phyloP scores from a whole-genome alignment of 2,797 vertebrate species.

The Halcyon chelicuti region DNA sequence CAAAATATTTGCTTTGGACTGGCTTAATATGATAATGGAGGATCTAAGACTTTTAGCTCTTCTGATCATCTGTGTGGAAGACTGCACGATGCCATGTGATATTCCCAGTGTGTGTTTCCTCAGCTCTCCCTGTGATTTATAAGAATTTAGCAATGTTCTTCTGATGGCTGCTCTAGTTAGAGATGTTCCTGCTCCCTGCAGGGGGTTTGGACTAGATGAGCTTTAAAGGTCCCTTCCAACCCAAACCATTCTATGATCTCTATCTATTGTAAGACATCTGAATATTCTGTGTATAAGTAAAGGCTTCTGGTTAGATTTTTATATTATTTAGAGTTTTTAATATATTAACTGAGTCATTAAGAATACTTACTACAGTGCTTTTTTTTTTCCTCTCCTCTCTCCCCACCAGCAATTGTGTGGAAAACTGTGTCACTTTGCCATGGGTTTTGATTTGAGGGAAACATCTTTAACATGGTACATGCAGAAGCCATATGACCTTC shows the following conservation, averaged over 20 bases:
- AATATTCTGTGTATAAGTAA: neutral
- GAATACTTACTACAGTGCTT: neutral
- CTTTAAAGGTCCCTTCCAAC: neutral
- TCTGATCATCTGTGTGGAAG: neutral
- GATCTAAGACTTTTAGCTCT: neutral
- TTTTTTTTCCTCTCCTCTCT: no score
- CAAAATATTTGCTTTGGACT: constrained; percentile 24
- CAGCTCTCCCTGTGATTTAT: neutral
- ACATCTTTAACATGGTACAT: neutral
- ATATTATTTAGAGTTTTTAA: neutral
- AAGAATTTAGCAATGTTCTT: neutral
- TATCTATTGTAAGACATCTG: neutral
- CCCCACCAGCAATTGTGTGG: neutral
- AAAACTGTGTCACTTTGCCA: neutral
- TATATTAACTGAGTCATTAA: neutral
- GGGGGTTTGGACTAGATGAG: neutral
- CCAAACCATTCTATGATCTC: neutral
- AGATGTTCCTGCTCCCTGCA: neutral
- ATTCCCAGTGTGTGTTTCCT: neutral
- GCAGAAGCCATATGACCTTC: neutral
- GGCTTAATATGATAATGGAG: neutral
- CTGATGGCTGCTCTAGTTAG: neutral
- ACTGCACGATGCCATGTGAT: neutral
- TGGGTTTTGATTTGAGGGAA: neutral
- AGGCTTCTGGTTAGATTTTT: neutral